Percentiles rank a stretch among this genome's conserved stretches.
Conservation (phyloP, 1,140 invertebrate species). For the Nebria ingens region DNA sequence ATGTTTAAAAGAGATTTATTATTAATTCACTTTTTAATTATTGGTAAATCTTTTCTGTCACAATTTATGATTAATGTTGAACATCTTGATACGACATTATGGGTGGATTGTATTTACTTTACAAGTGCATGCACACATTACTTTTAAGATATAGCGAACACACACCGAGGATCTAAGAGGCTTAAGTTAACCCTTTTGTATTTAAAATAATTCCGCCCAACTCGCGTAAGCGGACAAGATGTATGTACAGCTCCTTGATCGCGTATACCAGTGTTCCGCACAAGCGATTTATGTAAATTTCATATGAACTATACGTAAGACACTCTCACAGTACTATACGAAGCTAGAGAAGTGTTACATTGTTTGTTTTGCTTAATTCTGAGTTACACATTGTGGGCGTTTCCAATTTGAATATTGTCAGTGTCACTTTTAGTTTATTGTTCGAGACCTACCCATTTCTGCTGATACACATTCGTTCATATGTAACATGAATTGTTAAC, state of each 20-base stretch:
- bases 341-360: background rate
- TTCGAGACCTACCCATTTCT: background rate
- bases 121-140: no score
- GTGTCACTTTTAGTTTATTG: constrained; percentile 7
- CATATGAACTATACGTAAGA: background rate
- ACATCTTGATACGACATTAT: background rate
- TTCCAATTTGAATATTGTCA: constrained; percentile 8
- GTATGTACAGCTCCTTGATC: background rate
- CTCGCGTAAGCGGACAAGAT: background rate
- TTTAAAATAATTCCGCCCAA: constrained; percentile 3
- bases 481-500: no score
- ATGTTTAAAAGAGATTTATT: background rate
- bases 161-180: background rate
- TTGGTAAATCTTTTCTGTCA: background rate
- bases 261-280: background rate
- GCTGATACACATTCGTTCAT: no score
- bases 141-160: no score
- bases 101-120: background rate
- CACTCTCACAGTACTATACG: background rate
- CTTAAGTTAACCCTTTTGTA: constrained; percentile 1
- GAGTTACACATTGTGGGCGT: constrained; percentile 2
- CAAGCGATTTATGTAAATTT: background rate
- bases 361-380: constrained; percentile 9
- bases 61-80: background rate
- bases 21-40: background rate